Conservation (phyloP, 1,140 invertebrate genomes). For the Olivierus martensii region DNA sequence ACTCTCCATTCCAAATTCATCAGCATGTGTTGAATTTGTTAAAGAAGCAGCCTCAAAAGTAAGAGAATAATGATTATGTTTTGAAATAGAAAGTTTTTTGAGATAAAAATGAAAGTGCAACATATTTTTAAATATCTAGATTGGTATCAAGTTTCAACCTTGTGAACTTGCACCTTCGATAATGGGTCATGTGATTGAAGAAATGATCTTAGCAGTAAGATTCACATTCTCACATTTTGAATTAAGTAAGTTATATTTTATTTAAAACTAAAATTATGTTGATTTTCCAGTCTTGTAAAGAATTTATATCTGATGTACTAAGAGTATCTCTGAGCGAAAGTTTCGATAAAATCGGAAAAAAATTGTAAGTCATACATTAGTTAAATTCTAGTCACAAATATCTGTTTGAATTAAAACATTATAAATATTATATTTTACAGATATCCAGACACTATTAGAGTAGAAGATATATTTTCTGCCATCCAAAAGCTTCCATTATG, state of each 20-base stretch:
- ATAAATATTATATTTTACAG: conserved; percentile 2
- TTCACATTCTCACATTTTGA: neutral
- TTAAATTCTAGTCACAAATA: conserved; percentile 6
- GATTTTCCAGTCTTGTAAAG: conserved; percentile 3
- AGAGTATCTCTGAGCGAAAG: conserved; percentile 8
- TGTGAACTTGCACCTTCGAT: conserved; percentile 4
- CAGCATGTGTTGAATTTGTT: conserved; percentile 2
- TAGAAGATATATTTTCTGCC: conserved; percentile 14
- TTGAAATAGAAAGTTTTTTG: too few species aligned
- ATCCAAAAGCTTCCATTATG: conserved; percentile 14
- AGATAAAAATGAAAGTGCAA: too few species aligned
- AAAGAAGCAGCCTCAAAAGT: conserved; percentile 7
- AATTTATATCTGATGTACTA: conserved; percentile 5
- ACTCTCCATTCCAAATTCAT: conserved; percentile 1
- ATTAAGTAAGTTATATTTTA: neutral
- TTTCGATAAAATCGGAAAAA: conserved; percentile 12
- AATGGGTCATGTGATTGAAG: conserved; percentile 4
- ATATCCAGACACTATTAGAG: conserved; percentile 11
- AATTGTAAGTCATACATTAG: conserved; percentile 12
- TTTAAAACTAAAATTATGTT: neutral
- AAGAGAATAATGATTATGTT: neutral
- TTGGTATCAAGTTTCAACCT: conserved; percentile 5
- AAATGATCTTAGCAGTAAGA: conserved; percentile 13
- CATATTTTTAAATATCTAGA: neutral
- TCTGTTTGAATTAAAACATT: too few species aligned